Evolutionary conservation across 1,140 invertebrate species (phyloP).

Genomic region (Patella vulgata): DNA sequence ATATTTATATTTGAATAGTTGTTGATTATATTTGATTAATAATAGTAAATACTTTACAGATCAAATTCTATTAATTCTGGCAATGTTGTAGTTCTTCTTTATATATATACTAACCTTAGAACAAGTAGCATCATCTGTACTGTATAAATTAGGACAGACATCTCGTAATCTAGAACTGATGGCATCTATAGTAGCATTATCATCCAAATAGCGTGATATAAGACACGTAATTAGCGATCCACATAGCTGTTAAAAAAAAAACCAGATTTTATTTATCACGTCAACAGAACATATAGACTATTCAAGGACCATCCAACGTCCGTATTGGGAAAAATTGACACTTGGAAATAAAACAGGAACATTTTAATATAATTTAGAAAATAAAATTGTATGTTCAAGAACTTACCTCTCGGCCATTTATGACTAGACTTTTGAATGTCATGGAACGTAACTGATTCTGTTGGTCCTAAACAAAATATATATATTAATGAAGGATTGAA

Average conservation of each 20-base stretch:
- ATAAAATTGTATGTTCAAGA: too few species aligned
- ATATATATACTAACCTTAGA: constrained; percentile 85
- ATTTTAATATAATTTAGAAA: too few species aligned
- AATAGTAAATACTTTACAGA: too few species aligned
- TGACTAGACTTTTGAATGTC: constrained; percentile 83
- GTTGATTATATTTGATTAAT: too few species aligned
- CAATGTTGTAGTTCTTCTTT: too few species aligned
- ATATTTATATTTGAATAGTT: too few species aligned
- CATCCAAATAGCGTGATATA: constrained; percentile 82
- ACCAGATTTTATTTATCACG: too few species aligned
- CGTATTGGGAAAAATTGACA: too few species aligned
- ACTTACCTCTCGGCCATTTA: constrained; percentile 84
- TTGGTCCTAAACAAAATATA: constrained; percentile 70
- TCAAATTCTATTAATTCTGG: too few species aligned
- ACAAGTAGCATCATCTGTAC: constrained; percentile 93
- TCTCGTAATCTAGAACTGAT: constrained; percentile 89
- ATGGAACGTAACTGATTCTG: constrained; percentile 73
- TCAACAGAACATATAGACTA: too few species aligned
- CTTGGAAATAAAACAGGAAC: constrained; percentile 1
- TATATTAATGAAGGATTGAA: neutral
- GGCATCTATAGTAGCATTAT: constrained; percentile 92
- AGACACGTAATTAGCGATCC: constrained; percentile 65
- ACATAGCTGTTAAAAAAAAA: constrained; percentile 56
- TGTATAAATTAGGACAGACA: constrained; percentile 92
- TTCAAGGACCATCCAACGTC: too few species aligned